Base-by-base conservation (phyloP, 2,113 vertebrate genomes). In the Rhegmatorhina hoffmannsi region DNA sequence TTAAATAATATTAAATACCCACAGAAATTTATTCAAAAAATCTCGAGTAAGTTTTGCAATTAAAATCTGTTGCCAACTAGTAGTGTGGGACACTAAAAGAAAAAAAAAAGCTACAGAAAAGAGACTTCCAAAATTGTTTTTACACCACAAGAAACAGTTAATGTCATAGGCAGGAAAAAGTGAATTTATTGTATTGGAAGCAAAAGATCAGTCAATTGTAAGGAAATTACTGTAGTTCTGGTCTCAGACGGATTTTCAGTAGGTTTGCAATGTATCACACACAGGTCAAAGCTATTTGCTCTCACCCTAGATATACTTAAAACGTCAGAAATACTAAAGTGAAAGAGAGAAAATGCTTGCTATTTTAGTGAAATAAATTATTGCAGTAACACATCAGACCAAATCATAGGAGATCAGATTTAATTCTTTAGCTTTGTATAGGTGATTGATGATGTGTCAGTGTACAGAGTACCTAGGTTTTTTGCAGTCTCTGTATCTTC, bases 161-260 rank as follows among this genome's bases (percentile, higher is more conserved):
- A 79, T 60, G 29, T 25, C 74, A 36, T 26, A 92, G 66, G 43
- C 5, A 86, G 31, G 17, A 29, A 66, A 80, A 85, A 52, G 36
- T 86, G 34, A 10, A 76, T 78, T 70, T 94, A 64, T 86, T 79
- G 87, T 84, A 95, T 56, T 58, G 89, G 82, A 96, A 96, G 50
- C 13, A 88, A 89, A 92, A 82, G 31, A 82, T 56, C 74, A 33
- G 40, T 86, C 92, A 92, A 47, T 96, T 96, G 68, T 73, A 92
- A 92, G 68, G 46, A 95, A 95, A 91, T 87, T 84, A 87, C 55
- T 94, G 7, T 52, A 52, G 44, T 73, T 84, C 75, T 73, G 59
- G 60, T 60, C 84, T 59, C 79, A 83, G 33, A 79, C 49, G 49
- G 33, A 31, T 88, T 95, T 92, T 91, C 47, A 46, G n/a, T 62